A percentile compares a stretch with the other conserved stretches of the same genome.
These are phyloP conservation scores for Agrotis ipsilon DNA, from an alignment of 2,888 invertebrate genomes.

Conservation along the genomic window DNA sequence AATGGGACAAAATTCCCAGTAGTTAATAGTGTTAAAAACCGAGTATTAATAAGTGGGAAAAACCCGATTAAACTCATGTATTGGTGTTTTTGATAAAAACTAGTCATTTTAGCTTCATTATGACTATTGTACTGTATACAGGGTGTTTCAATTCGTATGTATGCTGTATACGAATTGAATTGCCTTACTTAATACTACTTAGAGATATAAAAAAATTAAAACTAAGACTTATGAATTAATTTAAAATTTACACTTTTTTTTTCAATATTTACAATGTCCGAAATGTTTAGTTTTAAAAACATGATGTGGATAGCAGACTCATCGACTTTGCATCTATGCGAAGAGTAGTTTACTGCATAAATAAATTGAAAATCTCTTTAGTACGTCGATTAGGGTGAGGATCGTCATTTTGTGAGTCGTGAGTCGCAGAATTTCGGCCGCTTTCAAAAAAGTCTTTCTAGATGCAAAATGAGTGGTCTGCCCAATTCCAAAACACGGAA, in stretches of 20 bases:
- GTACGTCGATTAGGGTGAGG: too few species aligned
- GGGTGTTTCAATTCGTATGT: constrained; percentile 32
- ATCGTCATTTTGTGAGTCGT: too few species aligned
- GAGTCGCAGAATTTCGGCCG: too few species aligned
- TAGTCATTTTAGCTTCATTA: constrained; percentile 29
- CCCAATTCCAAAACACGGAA: too few species aligned
- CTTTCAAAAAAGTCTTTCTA: too few species aligned
- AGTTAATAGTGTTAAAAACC: too few species aligned
- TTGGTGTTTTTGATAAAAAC: constrained; percentile 20
- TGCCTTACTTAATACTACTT: constrained; percentile 4
- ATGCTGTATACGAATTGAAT: constrained; percentile 31
- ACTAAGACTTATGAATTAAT: constrained; percentile 13
- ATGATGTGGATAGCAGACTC: constrained; percentile 13
- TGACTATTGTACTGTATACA: constrained; percentile 56
- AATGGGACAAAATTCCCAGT: too few species aligned
- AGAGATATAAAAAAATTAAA: constrained; percentile 13
- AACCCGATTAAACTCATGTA: not conserved
- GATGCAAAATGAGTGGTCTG: too few species aligned
- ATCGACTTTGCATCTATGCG: not conserved
- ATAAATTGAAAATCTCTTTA: too few species aligned
- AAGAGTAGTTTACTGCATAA: too few species aligned
- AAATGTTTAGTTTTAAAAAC: constrained; percentile 35
- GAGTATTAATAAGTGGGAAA: too few species aligned
- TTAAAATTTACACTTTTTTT: constrained; percentile 44
- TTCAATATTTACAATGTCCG: constrained; percentile 51